A percentile compares a stretch with the other conserved stretches of the same genome.
Conservation (phyloP, 2,888 invertebrate genomes). For the Arge pagana region DNA sequence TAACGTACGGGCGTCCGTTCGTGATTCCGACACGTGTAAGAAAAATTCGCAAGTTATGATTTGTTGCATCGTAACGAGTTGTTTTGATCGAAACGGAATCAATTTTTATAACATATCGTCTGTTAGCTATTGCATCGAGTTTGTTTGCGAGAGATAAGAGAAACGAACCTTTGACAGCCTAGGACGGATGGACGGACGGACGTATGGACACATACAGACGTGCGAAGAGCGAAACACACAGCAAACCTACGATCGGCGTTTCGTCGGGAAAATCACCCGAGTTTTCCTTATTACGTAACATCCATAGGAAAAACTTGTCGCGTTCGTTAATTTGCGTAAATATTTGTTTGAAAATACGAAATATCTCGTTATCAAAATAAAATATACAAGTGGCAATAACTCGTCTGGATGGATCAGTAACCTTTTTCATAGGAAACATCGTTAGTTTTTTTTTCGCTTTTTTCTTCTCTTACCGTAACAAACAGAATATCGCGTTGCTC, state of each 20-base stretch:
- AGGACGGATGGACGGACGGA: constrained; percentile 19
- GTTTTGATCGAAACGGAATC: too few species aligned
- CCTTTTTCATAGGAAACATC: constrained; percentile 36
- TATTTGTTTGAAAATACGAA: constrained; percentile 40
- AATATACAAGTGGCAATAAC: constrained; percentile 53
- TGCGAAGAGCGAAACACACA: too few species aligned
- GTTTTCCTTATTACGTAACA: not conserved
- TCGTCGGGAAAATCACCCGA: constrained; percentile 7
- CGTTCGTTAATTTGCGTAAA: not conserved
- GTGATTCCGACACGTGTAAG: too few species aligned
- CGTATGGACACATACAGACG: too few species aligned
- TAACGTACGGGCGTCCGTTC: too few species aligned
- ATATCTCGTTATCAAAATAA: constrained; percentile 49
- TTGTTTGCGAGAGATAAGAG: too few species aligned
- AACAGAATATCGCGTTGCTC: constrained; percentile 13
- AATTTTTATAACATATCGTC: too few species aligned
- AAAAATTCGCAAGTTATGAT: too few species aligned
- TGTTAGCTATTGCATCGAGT: too few species aligned
- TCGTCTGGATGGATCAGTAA: constrained; percentile 33
- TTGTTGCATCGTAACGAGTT: too few species aligned
- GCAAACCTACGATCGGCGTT: not conserved
- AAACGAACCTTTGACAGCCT: too few species aligned
- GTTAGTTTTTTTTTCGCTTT: constrained; percentile 7
- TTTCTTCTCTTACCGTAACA: constrained; percentile 1
- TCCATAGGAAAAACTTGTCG: constrained; percentile 1